phyloP scores from a whole-genome alignment of 2,797 vertebrate species.

The Enteromius radiatus region DNA sequence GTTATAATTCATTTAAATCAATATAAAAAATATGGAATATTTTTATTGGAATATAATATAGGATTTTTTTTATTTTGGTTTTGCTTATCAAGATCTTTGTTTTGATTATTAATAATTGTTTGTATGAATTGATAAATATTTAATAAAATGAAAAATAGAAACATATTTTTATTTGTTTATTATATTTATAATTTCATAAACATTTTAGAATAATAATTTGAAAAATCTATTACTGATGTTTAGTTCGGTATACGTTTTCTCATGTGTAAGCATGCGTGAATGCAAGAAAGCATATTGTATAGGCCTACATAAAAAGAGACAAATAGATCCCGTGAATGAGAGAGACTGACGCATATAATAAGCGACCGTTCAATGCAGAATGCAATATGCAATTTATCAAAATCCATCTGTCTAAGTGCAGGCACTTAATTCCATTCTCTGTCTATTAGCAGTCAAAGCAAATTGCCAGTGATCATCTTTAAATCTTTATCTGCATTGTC shows the following conservation, averaged over 20 bases:
- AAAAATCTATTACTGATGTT: background rate
- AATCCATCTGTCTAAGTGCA: constrained; percentile 56
- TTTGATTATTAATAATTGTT: background rate
- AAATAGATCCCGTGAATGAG: constrained; percentile 31
- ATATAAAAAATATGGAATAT: no score
- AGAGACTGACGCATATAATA: constrained; percentile 50
- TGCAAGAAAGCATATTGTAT: background rate
- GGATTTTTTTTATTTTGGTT: background rate
- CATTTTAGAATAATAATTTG: background rate
- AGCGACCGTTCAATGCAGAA: constrained; percentile 51
- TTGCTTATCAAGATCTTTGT: background rate
- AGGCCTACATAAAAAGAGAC: background rate
- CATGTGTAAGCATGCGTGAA: background rate
- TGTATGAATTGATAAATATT: background rate
- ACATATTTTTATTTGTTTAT: no score
- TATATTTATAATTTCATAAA: no score
- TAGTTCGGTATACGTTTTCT: background rate
- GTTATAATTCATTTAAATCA: background rate
- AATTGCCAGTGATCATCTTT: constrained; percentile 64
- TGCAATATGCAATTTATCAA: constrained; percentile 59
- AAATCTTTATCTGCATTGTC: constrained; percentile 63
- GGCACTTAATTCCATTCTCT: constrained; percentile 63
- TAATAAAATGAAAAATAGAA: background rate
- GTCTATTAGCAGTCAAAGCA: constrained; percentile 62
- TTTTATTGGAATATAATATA: no score